Evolutionary conservation across 2,113 vertebrate genomes (phyloP), one percentile per base, ranked within the genome.

Genomic region (Bos javanicus): DNA sequence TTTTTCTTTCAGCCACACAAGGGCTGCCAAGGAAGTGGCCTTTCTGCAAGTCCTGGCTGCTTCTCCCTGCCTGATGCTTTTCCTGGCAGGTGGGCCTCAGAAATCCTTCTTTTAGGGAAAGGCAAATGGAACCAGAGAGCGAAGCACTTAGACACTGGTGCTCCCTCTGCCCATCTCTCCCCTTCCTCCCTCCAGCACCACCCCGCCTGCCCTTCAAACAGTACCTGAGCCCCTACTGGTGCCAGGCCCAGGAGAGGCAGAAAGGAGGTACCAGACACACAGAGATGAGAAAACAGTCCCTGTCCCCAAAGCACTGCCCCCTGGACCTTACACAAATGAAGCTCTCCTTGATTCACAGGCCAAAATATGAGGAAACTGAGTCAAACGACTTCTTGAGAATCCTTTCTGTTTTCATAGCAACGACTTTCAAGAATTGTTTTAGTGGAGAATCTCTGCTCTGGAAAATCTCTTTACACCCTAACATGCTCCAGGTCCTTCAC

Each of bases 21-120:
- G 71, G 64, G 57, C 60, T 97, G 97, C 89, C 96, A 96, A 94
- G 50, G 78, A 83, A 25, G 48, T 82, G 71, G 67, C 95, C 96
- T 98, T 97, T 95, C 95, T 96, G 50, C 16, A 6, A 23, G 50
- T 33, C 14, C 82, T 71, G 96, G 76, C 60, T 50, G 15, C 39
- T 25, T 48, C 36, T 84, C 74, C 48, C 93, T 78, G 96, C 48
- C 85, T n/a, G 43, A 14, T 48, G 57, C 93, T 82, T 95, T 60
- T 90, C 62, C 76, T 59, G 93, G 93, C 43, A 74, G 14, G 43
- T 50, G 81, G 80, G 87, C 76, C 88, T 81, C 88, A 87, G 56
- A 56, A 89, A 52, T 12, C 26, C 33, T 78, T 71, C 87, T 71
- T 92, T 94, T 54, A 84, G 60, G 71, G 21, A 81, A 81, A 76